Evolutionary conservation across 2,888 invertebrate genomes (phyloP).

Genomic region (Mythimna pallens): DNA sequence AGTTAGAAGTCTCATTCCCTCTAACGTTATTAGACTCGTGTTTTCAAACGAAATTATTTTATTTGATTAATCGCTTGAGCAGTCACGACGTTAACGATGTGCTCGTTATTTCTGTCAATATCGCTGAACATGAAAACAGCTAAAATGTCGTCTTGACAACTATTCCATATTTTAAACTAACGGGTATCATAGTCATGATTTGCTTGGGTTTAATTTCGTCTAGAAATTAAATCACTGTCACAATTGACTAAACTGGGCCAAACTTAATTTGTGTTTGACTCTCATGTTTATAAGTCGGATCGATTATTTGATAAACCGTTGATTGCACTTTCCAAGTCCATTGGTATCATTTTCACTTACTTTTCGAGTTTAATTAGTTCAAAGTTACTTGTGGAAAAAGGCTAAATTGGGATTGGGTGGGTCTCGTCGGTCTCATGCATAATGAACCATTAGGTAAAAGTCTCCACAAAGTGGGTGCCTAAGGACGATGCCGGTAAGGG

Average conservation of each 20-base stretch:
- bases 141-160: conserved; percentile 45
- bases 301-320: background rate
- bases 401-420: no score
- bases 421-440: no score
- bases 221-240: conserved; percentile 18
- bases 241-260: conserved; percentile 4
- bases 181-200: background rate
- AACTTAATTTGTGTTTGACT: conserved; percentile 15
- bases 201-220: conserved; percentile 13
- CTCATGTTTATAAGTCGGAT: background rate
- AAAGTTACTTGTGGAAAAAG: no score
- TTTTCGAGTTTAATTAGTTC: no score
- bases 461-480: no score
- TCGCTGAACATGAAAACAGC: conserved; percentile 25
- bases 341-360: background rate
- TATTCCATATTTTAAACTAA: background rate
- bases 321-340: background rate
- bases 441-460: no score
- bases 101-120: conserved; percentile 53
- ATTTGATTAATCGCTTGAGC: conserved; percentile 44
- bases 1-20: conserved; percentile 1
- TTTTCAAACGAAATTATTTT: conserved; percentile 28
- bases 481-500: no score
- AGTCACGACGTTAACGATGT: conserved; percentile 48
- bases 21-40: conserved; percentile 17